Evolutionary conservation across 2,888 invertebrate genomes (phyloP), one percentile per base, ranked within the genome.

Genomic region (Gastrophysa polygoni): DNA sequence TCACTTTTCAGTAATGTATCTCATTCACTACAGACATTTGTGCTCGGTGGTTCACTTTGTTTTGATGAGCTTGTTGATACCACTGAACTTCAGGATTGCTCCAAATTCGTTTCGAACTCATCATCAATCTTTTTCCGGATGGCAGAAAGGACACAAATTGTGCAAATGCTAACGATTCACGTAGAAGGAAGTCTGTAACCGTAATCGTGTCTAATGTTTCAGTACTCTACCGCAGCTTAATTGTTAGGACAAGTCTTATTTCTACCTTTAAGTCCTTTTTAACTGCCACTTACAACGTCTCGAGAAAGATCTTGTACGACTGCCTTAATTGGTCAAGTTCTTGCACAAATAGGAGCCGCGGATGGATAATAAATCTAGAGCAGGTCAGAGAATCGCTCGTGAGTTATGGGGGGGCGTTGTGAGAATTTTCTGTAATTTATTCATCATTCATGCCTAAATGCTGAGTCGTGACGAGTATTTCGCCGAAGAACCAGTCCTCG

Each of bases 171-270:
- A 69, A 68, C 64, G 61, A 65, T 64, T 58, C 63, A 65, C 67
- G 56, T 67, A 67, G 46, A 68, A 66, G 69, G 69, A 59, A 59
- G 56, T 59, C 63, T 50, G 56, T 66, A 67, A 59, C 69, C 69
- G 71, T 71, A 71, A 71, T 70, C 68, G 71, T 63, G 63, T 59
- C 65, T 71, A 70, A 70, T 70, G 70, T 65, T 71, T 69, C 68
- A 68, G 67, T 68, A 68, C 68, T 57, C 62, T 61, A 68, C 70
- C 61, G 58, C 62, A 57, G 66, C 65, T 68, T 69, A 65, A 70
- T 69, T 68, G 67, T 69, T 61, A 67, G 64, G 66, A 68, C 67
- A 59, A 64, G 64, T 64, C 68, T 63, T 66, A 67, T 70, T 66
- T 68, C 62, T 68, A 65, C 64, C 67, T 64, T 63, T 63, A 59